Evolutionary conservation across 2,797 vertebrate genomes (phyloP), one percentile per base, ranked within the genome.

Genomic region (Channallabes apus): DNA sequence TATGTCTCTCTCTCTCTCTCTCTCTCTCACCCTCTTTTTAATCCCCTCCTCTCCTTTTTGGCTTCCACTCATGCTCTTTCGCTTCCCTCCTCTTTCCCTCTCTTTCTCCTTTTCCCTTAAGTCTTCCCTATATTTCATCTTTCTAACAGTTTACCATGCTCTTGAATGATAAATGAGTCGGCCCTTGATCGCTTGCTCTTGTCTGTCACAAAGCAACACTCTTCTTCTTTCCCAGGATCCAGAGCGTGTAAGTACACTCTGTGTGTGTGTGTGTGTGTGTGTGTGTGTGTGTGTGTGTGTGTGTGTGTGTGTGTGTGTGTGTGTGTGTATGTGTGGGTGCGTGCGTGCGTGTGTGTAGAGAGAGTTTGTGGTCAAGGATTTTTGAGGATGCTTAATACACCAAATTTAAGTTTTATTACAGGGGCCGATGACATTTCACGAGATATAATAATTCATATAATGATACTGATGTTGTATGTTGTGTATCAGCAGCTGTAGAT

Each of bases 101-200:
- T 51, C 51, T 79, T 27, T 80, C 81, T 82, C 29, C 58, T 64
- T 29, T 59, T 61, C 69, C 22, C 73, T 3, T 75, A 27, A 38
- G 12, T 77, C 67, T 86, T 59, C 17, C 80, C 84, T 88, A 82
- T 88, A 86, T 86, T 84, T 89, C 85, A 86, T 89, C 88, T 89
- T 91, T 86, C 85, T 93, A 84, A 93, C 91, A 90, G 79, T 92
- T 91, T 93, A 92, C 90, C 84, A 90, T 86, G 78, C 69, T 62
- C 62, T 90, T 94, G 90, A 94, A 94, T 93, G 92, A 94, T 92
- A 90, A 90, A 94, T 94, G 92, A 93, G 88, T 86, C 92, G 90
- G 88, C 83, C 11, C 91, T 89, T 92, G 91, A 92, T 92, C 90
- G 89, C 89, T 91, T 88, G 80, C 91, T 90, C 85, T 91, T 54